Evolutionary conservation across 2,888 invertebrate genomes (phyloP).

Genomic region (Acleris sparsana): DNA sequence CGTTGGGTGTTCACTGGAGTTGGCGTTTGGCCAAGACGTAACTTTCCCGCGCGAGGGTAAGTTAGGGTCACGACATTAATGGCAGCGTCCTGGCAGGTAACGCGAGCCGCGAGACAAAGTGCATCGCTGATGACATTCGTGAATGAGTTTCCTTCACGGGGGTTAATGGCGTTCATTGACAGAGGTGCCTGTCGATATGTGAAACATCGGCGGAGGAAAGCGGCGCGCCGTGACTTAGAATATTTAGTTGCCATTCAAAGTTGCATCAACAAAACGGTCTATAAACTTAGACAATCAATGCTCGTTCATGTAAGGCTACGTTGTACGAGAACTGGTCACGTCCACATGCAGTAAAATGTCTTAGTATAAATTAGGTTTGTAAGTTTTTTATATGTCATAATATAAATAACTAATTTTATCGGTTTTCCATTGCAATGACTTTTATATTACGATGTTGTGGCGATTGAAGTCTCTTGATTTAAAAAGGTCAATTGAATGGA

Average conservation of each 20-base stretch:
- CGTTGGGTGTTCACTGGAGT: constrained; percentile 52
- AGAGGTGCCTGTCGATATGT: constrained; percentile 35
- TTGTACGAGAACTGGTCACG: too few species aligned
- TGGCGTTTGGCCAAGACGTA: constrained; percentile 62
- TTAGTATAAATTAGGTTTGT: too few species aligned
- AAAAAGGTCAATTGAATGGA: too few species aligned
- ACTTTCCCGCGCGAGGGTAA: constrained; percentile 47
- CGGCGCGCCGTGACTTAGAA: constrained; percentile 37
- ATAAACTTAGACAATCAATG: neutral
- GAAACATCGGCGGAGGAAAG: constrained; percentile 27
- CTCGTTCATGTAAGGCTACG: neutral
- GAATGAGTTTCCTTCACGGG: constrained; percentile 49
- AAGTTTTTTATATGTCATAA: too few species aligned
- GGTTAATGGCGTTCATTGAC: constrained; percentile 51
- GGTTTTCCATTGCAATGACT: too few species aligned
- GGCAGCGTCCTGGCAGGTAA: constrained; percentile 77
- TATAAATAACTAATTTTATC: too few species aligned
- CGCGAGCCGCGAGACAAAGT: constrained; percentile 75
- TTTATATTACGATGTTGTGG: too few species aligned
- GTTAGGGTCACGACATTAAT: constrained; percentile 76
- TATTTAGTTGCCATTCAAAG: constrained; percentile 8
- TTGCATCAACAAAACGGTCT: neutral
- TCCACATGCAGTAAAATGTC: too few species aligned
- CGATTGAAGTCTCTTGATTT: too few species aligned
- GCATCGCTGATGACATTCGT: constrained; percentile 64